Base-by-base conservation (phyloP, 2,113 vertebrate genomes). In the Tamias sibiricus region DNA sequence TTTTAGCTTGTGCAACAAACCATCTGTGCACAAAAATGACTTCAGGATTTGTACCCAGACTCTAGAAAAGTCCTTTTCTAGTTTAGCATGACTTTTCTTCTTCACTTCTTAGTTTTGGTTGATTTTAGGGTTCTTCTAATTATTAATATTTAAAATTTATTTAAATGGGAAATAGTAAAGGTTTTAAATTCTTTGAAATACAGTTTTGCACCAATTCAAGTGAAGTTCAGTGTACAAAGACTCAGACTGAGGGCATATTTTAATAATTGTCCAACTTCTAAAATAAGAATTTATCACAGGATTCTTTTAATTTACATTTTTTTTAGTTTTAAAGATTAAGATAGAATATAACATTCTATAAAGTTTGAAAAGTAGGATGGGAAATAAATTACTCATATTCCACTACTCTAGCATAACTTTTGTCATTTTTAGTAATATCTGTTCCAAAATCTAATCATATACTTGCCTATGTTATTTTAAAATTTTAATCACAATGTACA, bases 301-400 rank as follows among this genome's bases (percentile, higher is more conserved):
- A 44, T 64, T 91, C 17, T 81, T 95, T 95, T 75, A 49, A 68
- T 82, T 90, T 81, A 26, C 66, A 90, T 68, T 62, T 49, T 49
- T 76, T 81, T 77, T 81, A 37, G 26, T 90, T 71, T 57, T 83
- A 49, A 62, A 54, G 82, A 66, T 66, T 83, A 35, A n/a, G 66
- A n/a, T 20, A n/a, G 35, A 35, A 9, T 83, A 57, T 68, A 83
- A 19, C 42, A 30, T 74, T 83, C n/a, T 62, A 52, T 84, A 87
- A 87, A 59, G 40, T 68, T 87, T 84, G 87, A 19, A 57, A 91
- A 64, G 72, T 26, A 83, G 40, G 64, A 54, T 66, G 35, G 90
- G 12, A 72, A 76, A 32, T 37, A 62, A 49, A n/a, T 57, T 24
- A 44, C 62, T 68, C 64, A 68, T 40, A 57, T 84, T 32, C 9